Evolutionary conservation across 2,113 vertebrate species (phyloP).

Genomic region (Xerus inauris): DNA sequence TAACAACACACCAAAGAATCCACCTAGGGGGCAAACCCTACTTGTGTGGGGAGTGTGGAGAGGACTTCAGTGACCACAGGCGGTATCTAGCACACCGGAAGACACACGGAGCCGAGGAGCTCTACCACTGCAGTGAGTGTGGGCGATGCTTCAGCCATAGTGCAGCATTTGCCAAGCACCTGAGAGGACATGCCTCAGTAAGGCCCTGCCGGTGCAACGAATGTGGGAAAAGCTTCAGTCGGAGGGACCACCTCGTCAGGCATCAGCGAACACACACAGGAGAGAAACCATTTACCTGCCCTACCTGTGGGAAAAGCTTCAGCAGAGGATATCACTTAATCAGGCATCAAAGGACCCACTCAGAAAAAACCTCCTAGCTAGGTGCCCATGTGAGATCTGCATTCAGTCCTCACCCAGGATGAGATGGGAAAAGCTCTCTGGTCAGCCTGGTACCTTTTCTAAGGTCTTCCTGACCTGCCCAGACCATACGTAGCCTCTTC

Average conservation of each 20-base stretch:
- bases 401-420: background rate
- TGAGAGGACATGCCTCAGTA: slow-evolving; percentile 64
- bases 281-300: slow-evolving; percentile 79
- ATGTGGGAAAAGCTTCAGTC: slow-evolving; percentile 81
- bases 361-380: slow-evolving; percentile 67
- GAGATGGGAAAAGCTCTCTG: background rate
- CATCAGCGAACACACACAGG: slow-evolving; percentile 82
- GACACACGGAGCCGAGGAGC: slow-evolving; percentile 88
- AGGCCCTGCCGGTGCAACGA: slow-evolving; percentile 73
- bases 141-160: slow-evolving; percentile 86
- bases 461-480: slow-evolving; percentile 7
- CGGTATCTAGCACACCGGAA: slow-evolving; percentile 88
- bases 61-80: slow-evolving; percentile 76
- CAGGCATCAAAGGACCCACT: slow-evolving; percentile 78
- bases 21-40: slow-evolving; percentile 75
- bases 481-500: background rate
- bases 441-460: background rate
- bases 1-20: slow-evolving; percentile 83
- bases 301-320: slow-evolving; percentile 84
- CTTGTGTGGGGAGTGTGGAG: slow-evolving; percentile 76
- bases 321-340: slow-evolving; percentile 81
- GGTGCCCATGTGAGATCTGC: background rate
- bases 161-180: slow-evolving; percentile 83
- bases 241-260: slow-evolving; percentile 74
- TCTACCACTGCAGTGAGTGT: slow-evolving; percentile 85